A percentile compares a stretch with the other conserved stretches of the same genome.
Conservation (phyloP, 2,888 invertebrate genomes). For the Allygus modestus region DNA sequence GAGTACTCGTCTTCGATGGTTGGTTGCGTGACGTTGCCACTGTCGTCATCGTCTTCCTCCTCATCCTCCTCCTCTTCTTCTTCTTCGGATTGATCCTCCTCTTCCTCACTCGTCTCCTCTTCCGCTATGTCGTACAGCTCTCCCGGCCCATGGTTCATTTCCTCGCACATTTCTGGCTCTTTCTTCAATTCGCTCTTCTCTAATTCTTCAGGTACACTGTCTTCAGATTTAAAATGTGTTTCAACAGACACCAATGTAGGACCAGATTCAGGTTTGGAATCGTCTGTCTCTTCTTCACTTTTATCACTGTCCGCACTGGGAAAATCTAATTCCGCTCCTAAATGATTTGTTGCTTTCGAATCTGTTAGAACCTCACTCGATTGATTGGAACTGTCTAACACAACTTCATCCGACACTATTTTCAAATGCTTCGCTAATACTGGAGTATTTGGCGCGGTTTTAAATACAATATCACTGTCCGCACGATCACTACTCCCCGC, state of each 20-base stretch:
- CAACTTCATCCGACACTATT: constrained; percentile 34
- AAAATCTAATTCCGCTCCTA: constrained; percentile 43
- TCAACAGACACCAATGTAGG: too few relatives aligned
- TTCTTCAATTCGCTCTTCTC: constrained; percentile 21
- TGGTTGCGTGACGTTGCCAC: constrained; percentile 44
- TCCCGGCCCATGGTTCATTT: constrained; percentile 46
- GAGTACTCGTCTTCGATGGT: constrained; percentile 55
- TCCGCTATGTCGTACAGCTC: constrained; percentile 60
- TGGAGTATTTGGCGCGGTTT: constrained; percentile 64
- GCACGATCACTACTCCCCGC: constrained; percentile 37
- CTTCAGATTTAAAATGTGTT: constrained; percentile 58
- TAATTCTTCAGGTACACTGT: constrained; percentile 62
- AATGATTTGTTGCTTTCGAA: background rate
- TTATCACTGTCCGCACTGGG: constrained; percentile 50
- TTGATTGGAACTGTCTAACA: constrained; percentile 6
- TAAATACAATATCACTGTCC: constrained; percentile 60
- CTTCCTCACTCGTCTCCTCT: constrained; percentile 61
- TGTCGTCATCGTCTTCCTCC: constrained; percentile 73
- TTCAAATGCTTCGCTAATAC: constrained; percentile 57
- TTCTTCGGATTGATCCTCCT: constrained; percentile 59
- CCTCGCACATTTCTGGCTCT: constrained; percentile 29
- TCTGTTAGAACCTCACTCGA: background rate
- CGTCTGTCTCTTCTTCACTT: constrained; percentile 36
- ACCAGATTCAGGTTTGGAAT: background rate
- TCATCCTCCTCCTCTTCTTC: constrained; percentile 63